phyloP scores from a whole-genome alignment of 2,888 invertebrate species.

The Drepanosiphum platanoidis region DNA sequence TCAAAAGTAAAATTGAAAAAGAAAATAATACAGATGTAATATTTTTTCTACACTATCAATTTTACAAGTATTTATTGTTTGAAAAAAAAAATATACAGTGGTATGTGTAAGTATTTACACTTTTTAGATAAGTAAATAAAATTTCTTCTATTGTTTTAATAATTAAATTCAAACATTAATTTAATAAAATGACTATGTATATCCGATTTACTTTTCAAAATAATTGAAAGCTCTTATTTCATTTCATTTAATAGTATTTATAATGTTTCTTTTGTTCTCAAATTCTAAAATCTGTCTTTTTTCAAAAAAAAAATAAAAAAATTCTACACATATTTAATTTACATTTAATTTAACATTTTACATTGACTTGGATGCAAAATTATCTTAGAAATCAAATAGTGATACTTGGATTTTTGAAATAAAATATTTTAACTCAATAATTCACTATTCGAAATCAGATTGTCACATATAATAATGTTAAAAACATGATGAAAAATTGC shows the following conservation, averaged over 20 bases:
- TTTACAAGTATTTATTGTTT: neutral
- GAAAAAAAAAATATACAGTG: neutral
- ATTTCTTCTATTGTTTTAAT: neutral
- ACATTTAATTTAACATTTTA: constrained; percentile 1
- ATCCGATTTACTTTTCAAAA: neutral
- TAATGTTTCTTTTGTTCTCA: constrained; percentile 5
- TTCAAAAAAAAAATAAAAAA: constrained; percentile 1
- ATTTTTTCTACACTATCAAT: neutral
- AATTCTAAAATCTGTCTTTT: neutral
- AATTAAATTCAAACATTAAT: neutral
- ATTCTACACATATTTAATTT: neutral
- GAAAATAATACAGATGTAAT: neutral
- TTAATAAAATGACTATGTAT: neutral
- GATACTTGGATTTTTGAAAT: constrained; percentile 9
- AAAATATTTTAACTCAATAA: constrained; percentile 25
- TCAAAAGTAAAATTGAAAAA: neutral
- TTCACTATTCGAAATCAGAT: neutral
- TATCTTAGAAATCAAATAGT: constrained; percentile 4
- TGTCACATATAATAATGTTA: constrained; percentile 12
- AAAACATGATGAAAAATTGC: neutral
- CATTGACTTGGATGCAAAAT: neutral
- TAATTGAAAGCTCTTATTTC: neutral
- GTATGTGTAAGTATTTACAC: neutral
- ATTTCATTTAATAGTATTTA: neutral
- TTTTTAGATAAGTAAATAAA: neutral